phyloP scores from a whole-genome alignment of 1,140 invertebrate species.

The Drosophila littoralis region DNA sequence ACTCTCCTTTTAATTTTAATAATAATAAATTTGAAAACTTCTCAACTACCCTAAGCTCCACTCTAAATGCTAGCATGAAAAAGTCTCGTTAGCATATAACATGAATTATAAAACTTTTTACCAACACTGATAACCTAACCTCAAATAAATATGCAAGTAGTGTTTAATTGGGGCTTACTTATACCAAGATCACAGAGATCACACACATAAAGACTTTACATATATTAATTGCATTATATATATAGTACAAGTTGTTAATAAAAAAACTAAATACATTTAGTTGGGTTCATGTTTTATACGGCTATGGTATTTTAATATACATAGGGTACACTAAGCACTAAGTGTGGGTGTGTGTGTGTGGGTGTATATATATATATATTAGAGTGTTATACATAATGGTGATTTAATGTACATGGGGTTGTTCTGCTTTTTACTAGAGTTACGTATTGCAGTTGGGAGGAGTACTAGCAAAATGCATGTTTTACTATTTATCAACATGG shows the following conservation, averaged over 20 bases:
- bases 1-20: background rate
- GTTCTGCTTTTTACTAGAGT: constrained; percentile 1
- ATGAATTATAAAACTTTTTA: background rate
- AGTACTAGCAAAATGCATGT: constrained; percentile 27
- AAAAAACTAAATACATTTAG: constrained; percentile 10
- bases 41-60: background rate
- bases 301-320: constrained; percentile 1
- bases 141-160: too few relatives aligned
- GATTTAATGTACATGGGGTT: constrained; percentile 32
- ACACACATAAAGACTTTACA: background rate
- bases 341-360: constrained; percentile 6
- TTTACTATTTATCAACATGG: constrained; percentile 33
- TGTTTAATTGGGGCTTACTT: background rate
- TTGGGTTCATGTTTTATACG: background rate
- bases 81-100: too few relatives aligned
- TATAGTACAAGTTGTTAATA: constrained; percentile 1
- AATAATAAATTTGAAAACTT: too few relatives aligned
- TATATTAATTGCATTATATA: constrained; percentile 7
- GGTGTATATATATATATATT: background rate
- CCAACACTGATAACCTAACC: background rate
- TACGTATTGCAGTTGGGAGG: constrained; percentile 10
- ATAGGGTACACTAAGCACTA: constrained; percentile 27
- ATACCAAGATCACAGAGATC: background rate
- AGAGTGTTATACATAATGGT: constrained; percentile 12
- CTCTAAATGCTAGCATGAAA: background rate